These are phyloP conservation scores for Morpho deidamia DNA, from an alignment of 2,888 invertebrate genomes.

Conservation along the genomic window DNA sequence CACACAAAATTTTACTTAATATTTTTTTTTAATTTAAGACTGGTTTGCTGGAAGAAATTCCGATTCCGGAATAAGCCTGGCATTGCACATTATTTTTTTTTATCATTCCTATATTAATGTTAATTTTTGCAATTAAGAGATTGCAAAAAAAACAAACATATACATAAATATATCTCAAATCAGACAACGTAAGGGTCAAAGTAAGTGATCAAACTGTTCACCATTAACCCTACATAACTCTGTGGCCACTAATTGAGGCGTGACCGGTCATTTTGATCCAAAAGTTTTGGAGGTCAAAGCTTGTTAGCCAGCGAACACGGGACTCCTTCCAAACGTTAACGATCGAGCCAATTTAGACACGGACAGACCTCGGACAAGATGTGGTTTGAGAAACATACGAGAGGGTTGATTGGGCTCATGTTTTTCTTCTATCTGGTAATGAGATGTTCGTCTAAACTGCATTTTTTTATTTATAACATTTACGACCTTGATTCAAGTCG, in stretches of 20 bases:
- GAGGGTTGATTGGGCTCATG: constrained; percentile 49
- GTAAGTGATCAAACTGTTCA: constrained; percentile 12
- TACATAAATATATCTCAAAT: no score
- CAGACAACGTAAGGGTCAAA: constrained; percentile 15
- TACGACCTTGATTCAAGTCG: no score
- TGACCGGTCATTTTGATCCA: constrained; percentile 62
- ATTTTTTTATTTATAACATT: no score
- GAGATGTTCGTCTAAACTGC: neutral
- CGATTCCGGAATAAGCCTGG: no score
- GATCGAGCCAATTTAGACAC: constrained; percentile 63
- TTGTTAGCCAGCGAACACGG: constrained; percentile 69
- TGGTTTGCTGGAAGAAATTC: no score
- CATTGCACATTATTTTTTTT: no score
- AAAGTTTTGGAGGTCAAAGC: constrained; percentile 53
- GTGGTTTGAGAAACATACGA: constrained; percentile 40
- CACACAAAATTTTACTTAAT: no score
- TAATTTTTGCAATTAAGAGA: no score
- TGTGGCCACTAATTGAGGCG: constrained; percentile 60
- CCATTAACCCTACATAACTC: constrained; percentile 26
- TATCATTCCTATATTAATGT: no score
- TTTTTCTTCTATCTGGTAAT: constrained; percentile 22
- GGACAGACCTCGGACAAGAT: constrained; percentile 41
- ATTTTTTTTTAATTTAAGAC: no score
- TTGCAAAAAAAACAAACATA: no score
- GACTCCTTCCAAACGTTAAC: constrained; percentile 71